Percentiles rank a stretch among this genome's conserved stretches.
Evolutionary conservation across 2,113 vertebrate genomes (phyloP).

Genomic region (Larimichthys crocea): DNA sequence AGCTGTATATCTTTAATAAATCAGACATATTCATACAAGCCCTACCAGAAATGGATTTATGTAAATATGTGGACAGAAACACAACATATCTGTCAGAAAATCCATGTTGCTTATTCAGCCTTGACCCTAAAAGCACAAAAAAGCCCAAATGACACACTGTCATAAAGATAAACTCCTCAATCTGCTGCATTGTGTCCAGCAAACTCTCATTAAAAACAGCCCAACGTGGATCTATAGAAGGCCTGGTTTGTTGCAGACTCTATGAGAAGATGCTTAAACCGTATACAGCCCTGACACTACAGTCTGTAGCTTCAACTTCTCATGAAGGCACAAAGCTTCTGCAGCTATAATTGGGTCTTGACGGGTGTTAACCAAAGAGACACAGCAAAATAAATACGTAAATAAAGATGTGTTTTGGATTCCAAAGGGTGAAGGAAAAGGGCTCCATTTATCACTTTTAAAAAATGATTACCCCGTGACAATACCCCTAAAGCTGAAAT

Average conservation of each 20-base stretch:
- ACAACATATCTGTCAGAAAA: constrained; percentile 40
- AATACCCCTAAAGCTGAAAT: constrained; percentile 79
- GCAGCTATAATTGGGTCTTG: constrained; percentile 74
- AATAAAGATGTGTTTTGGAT: constrained; percentile 74
- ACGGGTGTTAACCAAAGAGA: constrained; percentile 68
- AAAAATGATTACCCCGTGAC: constrained; percentile 82
- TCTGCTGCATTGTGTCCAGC: constrained; percentile 60
- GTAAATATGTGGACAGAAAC: constrained; percentile 36
- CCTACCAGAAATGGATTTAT: constrained; percentile 38
- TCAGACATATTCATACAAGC: constrained; percentile 41
- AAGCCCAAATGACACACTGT: constrained; percentile 35
- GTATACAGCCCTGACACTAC: constrained; percentile 53
- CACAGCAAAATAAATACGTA: constrained; percentile 77
- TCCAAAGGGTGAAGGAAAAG: constrained; percentile 62
- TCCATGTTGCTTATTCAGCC: constrained; percentile 38
- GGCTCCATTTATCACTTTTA: constrained; percentile 80
- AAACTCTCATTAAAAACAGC: constrained; percentile 64
- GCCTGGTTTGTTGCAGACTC: constrained; percentile 41
- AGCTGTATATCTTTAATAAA: constrained; percentile 54
- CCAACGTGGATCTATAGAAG: constrained; percentile 37
- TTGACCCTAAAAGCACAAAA: constrained; percentile 34
- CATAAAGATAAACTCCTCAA: constrained; percentile 56
- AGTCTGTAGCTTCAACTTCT: constrained; percentile 51
- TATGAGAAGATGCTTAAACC: constrained; percentile 46
- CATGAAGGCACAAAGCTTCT: constrained; percentile 66